Evolutionary conservation across 2,113 vertebrate genomes (phyloP).

Genomic region (Rhipidura dahli): DNA sequence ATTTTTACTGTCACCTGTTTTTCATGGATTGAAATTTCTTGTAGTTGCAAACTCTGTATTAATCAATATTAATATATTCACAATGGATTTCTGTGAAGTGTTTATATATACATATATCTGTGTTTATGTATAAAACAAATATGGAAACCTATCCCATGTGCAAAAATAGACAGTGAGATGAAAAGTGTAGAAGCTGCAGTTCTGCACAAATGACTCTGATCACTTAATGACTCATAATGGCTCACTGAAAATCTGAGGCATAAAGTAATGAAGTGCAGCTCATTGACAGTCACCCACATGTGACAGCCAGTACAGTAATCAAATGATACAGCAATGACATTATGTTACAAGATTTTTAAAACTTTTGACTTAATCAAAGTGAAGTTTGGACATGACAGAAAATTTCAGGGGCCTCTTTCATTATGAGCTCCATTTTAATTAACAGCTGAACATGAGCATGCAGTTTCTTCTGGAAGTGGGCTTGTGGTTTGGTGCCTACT

Average conservation of each 20-base stretch:
- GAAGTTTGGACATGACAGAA: not conserved
- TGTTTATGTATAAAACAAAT: not conserved
- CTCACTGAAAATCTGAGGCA: conserved; percentile 4
- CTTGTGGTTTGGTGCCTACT: not conserved
- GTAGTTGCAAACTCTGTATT: conserved; percentile 16
- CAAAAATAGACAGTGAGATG: conserved; percentile 62
- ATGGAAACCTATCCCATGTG: conserved; percentile 17
- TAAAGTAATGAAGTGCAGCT: conserved; percentile 57
- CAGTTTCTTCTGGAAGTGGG: not conserved
- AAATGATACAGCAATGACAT: not conserved
- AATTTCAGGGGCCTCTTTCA: not conserved
- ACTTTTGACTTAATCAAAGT: not conserved
- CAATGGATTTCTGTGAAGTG: conserved; percentile 4
- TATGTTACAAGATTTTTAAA: not conserved
- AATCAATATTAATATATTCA: conserved; percentile 50
- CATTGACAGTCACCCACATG: conserved; percentile 36
- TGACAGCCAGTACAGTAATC: conserved; percentile 27
- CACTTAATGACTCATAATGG: conserved; percentile 71
- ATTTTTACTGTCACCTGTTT: not conserved
- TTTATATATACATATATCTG: not conserved
- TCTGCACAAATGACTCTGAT: conserved; percentile 62
- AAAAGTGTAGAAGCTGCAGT: conserved; percentile 43
- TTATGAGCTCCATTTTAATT: not conserved
- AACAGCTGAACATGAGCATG: not conserved
- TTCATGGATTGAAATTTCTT: not conserved